Percentiles rank a stretch among this genome's conserved stretches.
These are phyloP conservation scores for Eupithecia subfuscata DNA, from an alignment of 2,888 invertebrate species.

Conservation along the genomic window DNA sequence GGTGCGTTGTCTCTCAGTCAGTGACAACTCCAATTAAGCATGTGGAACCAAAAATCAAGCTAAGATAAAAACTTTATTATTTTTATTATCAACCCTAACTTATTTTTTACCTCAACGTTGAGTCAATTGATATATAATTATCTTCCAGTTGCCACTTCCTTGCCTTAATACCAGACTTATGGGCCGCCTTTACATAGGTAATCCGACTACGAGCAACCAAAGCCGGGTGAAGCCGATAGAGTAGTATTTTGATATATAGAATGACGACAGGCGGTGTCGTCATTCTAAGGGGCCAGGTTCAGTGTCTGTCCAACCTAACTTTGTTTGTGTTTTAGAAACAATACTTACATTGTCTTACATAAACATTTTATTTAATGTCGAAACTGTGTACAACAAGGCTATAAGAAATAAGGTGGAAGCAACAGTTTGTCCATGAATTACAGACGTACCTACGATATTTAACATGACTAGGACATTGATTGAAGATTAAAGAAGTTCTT, in stretches of 20 bases:
- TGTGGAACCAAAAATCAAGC: background rate
- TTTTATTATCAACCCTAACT: background rate
- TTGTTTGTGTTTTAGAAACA: background rate
- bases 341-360: background rate
- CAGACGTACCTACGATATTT: too few species aligned
- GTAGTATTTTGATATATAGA: background rate
- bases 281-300: background rate
- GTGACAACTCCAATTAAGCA: background rate
- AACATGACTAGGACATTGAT: too few species aligned
- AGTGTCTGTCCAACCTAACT: background rate
- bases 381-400: too few species aligned
- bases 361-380: too few species aligned
- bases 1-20: background rate
- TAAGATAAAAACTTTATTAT: background rate
- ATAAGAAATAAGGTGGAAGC: too few species aligned
- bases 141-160: background rate
- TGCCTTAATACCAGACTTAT: background rate
- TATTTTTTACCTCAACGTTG: background rate
- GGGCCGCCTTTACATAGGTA: background rate
- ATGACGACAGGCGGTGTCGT: too few species aligned
- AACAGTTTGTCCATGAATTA: too few species aligned
- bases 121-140: background rate
- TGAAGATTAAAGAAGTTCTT: too few species aligned
- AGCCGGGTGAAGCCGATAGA: background rate
- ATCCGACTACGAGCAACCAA: background rate